Evolutionary conservation across 2,113 vertebrate genomes (phyloP).

Genomic region (Cyanoderma ruficeps): DNA sequence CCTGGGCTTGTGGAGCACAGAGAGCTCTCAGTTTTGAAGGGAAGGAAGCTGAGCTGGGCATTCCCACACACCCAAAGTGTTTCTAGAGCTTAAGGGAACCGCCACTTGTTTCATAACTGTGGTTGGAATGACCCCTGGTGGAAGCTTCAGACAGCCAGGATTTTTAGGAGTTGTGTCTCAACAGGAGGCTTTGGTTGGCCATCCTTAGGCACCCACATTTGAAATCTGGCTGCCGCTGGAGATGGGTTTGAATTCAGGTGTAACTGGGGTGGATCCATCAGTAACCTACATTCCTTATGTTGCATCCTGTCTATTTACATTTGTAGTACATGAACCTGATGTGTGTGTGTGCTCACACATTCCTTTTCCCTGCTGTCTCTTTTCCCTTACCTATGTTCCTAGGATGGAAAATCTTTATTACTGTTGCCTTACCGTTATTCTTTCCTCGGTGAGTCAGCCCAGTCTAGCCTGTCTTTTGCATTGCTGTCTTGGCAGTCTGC

Average conservation of each 20-base stretch:
- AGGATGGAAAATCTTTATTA: not conserved
- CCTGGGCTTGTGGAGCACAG: not conserved
- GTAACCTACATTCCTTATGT: not conserved
- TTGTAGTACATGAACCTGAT: not conserved
- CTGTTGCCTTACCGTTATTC: not conserved
- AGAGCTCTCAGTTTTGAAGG: not conserved
- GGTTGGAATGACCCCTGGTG: slow-evolving; percentile 34
- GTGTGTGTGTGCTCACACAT: not conserved
- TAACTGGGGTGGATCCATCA: not conserved
- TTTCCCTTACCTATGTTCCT: not conserved
- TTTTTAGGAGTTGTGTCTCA: not conserved
- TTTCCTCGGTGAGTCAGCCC: not conserved
- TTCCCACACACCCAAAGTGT: not conserved
- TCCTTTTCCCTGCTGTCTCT: not conserved
- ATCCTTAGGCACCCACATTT: not conserved
- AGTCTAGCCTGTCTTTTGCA: not conserved
- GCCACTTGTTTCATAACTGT: not conserved
- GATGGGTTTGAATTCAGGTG: not conserved
- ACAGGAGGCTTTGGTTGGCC: not conserved
- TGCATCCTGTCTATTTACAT: not conserved
- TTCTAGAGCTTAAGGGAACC: not conserved
- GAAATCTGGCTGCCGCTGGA: not conserved
- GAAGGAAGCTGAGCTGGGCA: not conserved
- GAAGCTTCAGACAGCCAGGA: not conserved
- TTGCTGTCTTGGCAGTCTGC: not conserved